A percentile compares a stretch with the other conserved stretches of the same genome.
Conservation (phyloP, 2,888 invertebrate species). For the Hydraecia micacea region DNA sequence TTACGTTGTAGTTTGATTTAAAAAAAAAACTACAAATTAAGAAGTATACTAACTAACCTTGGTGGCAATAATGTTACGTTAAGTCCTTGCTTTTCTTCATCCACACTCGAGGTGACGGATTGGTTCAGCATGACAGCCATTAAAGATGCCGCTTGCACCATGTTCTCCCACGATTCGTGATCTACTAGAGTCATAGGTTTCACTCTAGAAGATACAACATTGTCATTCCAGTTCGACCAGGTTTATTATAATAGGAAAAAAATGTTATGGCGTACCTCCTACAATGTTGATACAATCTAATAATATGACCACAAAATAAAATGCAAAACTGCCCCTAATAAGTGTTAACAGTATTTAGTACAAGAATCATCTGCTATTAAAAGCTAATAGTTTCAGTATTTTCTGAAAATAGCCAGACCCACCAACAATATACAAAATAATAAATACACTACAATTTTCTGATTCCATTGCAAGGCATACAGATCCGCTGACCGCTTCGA, state of each 20-base stretch:
- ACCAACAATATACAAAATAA: not conserved
- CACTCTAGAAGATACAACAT: conserved; percentile 34
- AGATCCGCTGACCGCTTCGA: not conserved
- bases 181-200: conserved; percentile 73
- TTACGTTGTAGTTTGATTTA: not conserved
- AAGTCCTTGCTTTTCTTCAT: conserved; percentile 6
- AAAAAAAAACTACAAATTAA: not conserved
- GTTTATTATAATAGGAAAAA: not conserved
- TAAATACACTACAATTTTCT: not conserved
- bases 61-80: conserved; percentile 14
- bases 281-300: not conserved
- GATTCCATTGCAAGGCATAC: not conserved
- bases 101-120: conserved; percentile 37
- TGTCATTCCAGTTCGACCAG: not conserved
- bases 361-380: not conserved
- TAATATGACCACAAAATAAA: not conserved
- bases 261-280: no score
- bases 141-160: conserved; percentile 82
- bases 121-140: conserved; percentile 80
- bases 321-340: not conserved
- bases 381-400: not conserved
- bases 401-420: not conserved
- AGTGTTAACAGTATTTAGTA: not conserved
- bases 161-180: conserved; percentile 86
- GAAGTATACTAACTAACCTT: conserved; percentile 29